phyloP scores from a whole-genome alignment of 2,797 vertebrate species.

The Smutsia gigantea region DNA sequence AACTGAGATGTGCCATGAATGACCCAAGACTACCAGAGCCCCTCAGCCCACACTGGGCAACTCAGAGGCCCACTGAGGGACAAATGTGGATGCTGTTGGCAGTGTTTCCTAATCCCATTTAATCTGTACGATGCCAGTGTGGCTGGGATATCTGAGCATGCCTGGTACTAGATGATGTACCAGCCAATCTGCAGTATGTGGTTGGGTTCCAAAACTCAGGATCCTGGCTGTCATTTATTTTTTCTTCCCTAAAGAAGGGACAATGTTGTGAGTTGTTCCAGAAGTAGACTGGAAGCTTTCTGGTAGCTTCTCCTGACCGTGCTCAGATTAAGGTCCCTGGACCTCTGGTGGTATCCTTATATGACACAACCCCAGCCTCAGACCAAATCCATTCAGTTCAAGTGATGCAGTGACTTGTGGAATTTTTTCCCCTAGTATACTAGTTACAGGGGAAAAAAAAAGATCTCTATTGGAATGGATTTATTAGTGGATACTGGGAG shows the following conservation, averaged over 20 bases:
- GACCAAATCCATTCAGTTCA: neutral
- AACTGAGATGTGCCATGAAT: neutral
- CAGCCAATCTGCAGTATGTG: neutral
- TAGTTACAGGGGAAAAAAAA: neutral
- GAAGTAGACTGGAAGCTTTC: neutral
- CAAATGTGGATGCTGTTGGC: neutral
- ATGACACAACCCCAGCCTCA: neutral
- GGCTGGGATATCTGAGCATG: too few relatives aligned
- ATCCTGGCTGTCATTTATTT: neutral
- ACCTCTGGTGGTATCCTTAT: neutral
- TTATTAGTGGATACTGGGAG: neutral
- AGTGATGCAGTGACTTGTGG: neutral
- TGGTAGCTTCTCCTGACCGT: neutral
- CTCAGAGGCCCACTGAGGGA: neutral
- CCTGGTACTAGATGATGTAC: neutral
- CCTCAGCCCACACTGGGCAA: neutral
- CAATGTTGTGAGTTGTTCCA: neutral
- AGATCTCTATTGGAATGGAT: neutral
- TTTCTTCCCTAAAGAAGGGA: neutral
- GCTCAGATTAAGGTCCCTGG: neutral
- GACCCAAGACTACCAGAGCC: neutral
- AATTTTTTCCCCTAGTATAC: neutral
- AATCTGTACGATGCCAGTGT: neutral
- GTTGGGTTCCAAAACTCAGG: neutral
- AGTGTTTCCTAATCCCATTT: neutral